Evolutionary conservation across 64 coral and sea anemone species (phyloP), one percentile per base, ranked within the genome.

Genomic region (Porites lutea): DNA sequence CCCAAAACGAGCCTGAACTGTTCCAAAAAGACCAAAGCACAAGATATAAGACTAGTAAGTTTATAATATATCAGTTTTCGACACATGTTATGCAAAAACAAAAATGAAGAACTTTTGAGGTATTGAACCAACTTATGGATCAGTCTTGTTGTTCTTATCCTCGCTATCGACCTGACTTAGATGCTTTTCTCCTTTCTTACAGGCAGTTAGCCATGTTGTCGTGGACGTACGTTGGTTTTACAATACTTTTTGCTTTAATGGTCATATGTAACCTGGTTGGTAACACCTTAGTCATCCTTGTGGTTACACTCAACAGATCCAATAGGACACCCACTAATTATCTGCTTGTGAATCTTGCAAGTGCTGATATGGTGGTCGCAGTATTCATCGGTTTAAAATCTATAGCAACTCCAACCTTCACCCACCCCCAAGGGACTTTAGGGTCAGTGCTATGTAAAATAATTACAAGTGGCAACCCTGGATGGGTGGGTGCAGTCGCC

Each of bases 271-370:
- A 75, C 45, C 43, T 75, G 2, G 73, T 75, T 75, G 73, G 73
- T 16, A 75, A 75, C 15, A 48, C 73, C 3, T 48, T 75, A 2
- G 73, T 75, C 5, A 48, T 75, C 12, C 16, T 48, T 4, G 46
- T 75, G 4, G 73, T 75, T 14, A 8, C 57, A 20, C 50, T 19
- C 10, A 78, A 78, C 75, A 78, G 49, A 16, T 78, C 75, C 5
- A 78, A 55, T 49, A 78, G 57, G 75, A 58, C 50, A 55, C 75
- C 75, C 49, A 78, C 49, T 20, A 78, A 78, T 16, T 78, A 78
- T 23, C 75, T 78, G 5, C 49, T 78, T 4, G 51, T 78, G 16
- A 78, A 78, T 16, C 49, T 78, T 22, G 75, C 75, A 55, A 54
- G 49, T 20, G 75, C 75, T 2, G 75, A 78, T 47, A 55, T 78